Percentiles rank a stretch among this genome's conserved stretches.
These are phyloP conservation scores for Echinarachnius parma DNA, from an alignment of 53 echinoderm and acorn worm species.

Conservation along the genomic window DNA sequence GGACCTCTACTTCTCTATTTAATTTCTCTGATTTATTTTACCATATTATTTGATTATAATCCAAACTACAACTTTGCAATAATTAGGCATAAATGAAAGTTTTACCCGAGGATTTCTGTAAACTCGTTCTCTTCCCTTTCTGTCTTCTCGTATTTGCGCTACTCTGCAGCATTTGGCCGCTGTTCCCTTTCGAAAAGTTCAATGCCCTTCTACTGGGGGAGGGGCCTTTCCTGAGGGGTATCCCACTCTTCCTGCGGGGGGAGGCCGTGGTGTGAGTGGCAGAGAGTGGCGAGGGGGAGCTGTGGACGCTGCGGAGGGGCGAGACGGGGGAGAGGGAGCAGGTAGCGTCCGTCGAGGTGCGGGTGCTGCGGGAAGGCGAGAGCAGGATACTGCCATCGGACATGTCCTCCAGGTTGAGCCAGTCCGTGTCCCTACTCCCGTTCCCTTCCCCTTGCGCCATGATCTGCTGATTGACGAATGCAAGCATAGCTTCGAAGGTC, in stretches of 20 bases:
- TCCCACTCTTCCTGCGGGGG: conserved; percentile 42
- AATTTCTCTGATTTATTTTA: too few species aligned
- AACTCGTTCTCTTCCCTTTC: too few species aligned
- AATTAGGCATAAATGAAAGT: too few species aligned
- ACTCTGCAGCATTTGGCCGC: neutral
- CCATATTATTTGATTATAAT: too few species aligned
- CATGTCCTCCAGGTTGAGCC: conserved; percentile 21
- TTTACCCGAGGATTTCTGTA: too few species aligned
- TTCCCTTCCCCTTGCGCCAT: neutral
- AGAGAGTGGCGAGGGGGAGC: conserved; percentile 18
- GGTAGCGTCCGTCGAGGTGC: neutral
- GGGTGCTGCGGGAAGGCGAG: conserved; percentile 14
- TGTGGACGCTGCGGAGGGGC: conserved; percentile 10
- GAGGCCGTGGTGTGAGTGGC: conserved; percentile 7
- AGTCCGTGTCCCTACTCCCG: neutral
- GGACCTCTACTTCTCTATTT: too few species aligned
- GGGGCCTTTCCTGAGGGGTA: conserved; percentile 34
- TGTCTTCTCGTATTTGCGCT: too few species aligned
- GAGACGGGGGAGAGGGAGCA: conserved; percentile 24
- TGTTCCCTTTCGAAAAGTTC: conserved; percentile 27
- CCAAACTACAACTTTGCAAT: too few species aligned
- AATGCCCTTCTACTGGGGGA: conserved; percentile 20
- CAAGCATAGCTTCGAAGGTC: conserved; percentile 82
- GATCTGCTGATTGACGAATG: conserved; percentile 69
- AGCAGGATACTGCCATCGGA: conserved; percentile 4